Conservation (phyloP, 1,140 invertebrate species). For the Mamestra configurata region DNA sequence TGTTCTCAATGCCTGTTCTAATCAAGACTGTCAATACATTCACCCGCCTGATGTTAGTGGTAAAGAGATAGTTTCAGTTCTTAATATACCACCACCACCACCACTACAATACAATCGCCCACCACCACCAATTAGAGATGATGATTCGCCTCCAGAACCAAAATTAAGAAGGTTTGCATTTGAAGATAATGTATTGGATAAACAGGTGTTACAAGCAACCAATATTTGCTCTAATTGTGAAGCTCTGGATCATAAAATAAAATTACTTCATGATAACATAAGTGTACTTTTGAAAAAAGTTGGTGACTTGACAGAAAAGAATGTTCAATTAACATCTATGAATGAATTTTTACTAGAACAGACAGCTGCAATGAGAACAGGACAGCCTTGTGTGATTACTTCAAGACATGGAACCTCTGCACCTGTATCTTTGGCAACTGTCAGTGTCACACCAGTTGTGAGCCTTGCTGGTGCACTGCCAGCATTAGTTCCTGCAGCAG, state of each 20-base stretch:
- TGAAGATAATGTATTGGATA: conserved; percentile 73
- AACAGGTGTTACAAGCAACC: conserved; percentile 67
- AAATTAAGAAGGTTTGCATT: conserved; percentile 79
- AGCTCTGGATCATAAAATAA: conserved; percentile 79
- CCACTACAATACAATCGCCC: conserved; percentile 65
- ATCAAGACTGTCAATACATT: conserved; percentile 74
- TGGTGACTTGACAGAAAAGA: conserved; percentile 82
- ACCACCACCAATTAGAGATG: conserved; percentile 72
- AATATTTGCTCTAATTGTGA: conserved; percentile 80
- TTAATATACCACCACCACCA: conserved; percentile 62
- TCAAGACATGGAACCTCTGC: conserved; percentile 83
- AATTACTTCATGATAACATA: conserved; percentile 83
- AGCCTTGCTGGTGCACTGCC: conserved; percentile 81
- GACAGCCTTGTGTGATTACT: conserved; percentile 83
- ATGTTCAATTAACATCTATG: conserved; percentile 83
- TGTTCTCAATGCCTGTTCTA: conserved; percentile 71
- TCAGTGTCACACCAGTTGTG: conserved; percentile 84
- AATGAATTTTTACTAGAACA: conserved; percentile 85
- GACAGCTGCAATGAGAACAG: conserved; percentile 76
- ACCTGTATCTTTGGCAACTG: conserved; percentile 82
- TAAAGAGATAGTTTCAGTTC: conserved; percentile 65
- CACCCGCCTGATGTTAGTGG: conserved; percentile 68
- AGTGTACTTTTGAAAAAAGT: conserved; percentile 83
- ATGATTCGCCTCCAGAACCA: conserved; percentile 80
- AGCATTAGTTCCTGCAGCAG: conserved; percentile 77